Percentiles rank a stretch among this genome's conserved stretches.
Evolutionary conservation across 2,888 invertebrate species (phyloP).

Genomic region (Mythimna loreyi): DNA sequence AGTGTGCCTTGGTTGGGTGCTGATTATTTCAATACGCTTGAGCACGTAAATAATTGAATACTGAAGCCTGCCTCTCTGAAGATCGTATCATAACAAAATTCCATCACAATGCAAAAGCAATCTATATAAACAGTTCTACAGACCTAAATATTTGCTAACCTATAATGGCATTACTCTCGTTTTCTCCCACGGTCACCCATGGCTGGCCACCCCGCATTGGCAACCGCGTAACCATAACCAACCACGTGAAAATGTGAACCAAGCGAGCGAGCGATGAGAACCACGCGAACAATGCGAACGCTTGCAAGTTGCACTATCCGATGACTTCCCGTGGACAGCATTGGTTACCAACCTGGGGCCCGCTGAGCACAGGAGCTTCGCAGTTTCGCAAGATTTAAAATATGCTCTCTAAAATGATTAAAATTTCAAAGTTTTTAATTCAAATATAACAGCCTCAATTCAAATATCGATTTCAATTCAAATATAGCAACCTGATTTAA

Average conservation of each 20-base stretch:
- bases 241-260: constrained; percentile 62
- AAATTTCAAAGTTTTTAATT: too few relatives aligned
- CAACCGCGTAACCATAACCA: constrained; percentile 66
- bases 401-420: too few relatives aligned
- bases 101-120: constrained; percentile 12
- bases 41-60: not conserved
- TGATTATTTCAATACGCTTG: not conserved
- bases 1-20: not conserved
- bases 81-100: constrained; percentile 9
- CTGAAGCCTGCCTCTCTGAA: not conserved
- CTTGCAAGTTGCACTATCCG: constrained; percentile 34
- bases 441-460: too few relatives aligned
- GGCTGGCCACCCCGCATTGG: constrained; percentile 76
- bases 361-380: too few relatives aligned
- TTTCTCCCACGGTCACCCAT: constrained; percentile 86
- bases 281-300: constrained; percentile 60
- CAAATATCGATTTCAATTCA: too few relatives aligned
- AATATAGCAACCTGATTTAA: too few relatives aligned
- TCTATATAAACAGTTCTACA: constrained; percentile 37
- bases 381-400: too few relatives aligned
- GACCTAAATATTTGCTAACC: constrained; percentile 58
- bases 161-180: constrained; percentile 77
- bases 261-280: constrained; percentile 60
- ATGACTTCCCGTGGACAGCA: constrained; percentile 67
- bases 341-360: not conserved